Conservation (phyloP, 2,113 vertebrate genomes). For the Anhinga rufa region DNA sequence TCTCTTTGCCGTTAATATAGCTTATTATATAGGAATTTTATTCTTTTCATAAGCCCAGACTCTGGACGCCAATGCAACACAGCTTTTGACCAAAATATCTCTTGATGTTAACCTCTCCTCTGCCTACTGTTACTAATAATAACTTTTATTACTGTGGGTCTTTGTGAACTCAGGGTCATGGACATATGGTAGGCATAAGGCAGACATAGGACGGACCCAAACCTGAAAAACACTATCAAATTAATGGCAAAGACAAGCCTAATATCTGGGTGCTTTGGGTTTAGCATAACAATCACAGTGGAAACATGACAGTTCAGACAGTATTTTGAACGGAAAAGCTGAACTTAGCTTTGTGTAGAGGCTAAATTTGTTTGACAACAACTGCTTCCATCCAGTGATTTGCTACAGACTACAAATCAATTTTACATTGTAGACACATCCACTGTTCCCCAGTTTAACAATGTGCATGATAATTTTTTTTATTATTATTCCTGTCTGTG, state of each 20-base stretch:
- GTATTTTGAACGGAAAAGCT: background rate
- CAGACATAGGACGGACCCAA: accelerated
- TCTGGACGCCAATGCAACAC: background rate
- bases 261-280: background rate
- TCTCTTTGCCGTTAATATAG: background rate
- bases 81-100: background rate
- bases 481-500: background rate
- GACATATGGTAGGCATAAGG: background rate
- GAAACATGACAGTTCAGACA: background rate
- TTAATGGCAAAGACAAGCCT: background rate
- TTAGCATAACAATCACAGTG: background rate
- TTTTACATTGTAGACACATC: background rate
- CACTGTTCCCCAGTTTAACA: background rate
- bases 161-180: background rate
- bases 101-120: background rate
- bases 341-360: background rate
- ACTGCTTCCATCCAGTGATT: background rate
- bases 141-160: background rate
- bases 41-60: background rate
- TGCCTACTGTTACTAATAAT: background rate
- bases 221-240: background rate
- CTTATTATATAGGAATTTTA: background rate
- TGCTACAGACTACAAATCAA: background rate
- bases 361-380: background rate
- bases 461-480: background rate